Evolutionary conservation across 2,888 invertebrate genomes (phyloP), one percentile per base, ranked within the genome.

Genomic region (Salpingus planirostris): DNA sequence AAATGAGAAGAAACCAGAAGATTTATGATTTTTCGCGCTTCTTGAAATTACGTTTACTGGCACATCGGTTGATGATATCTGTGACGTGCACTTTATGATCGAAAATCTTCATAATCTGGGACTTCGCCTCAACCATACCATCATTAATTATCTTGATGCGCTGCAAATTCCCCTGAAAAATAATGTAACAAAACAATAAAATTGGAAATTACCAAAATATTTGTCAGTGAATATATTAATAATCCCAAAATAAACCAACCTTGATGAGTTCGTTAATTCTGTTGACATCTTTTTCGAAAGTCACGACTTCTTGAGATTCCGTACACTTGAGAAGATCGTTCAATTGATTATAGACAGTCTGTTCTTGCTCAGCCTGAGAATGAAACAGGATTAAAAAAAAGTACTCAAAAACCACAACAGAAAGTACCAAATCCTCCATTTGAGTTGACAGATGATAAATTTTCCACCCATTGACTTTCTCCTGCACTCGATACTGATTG

Each of bases 391-490:
- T 29, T 15, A 33, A 18, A 18, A 18, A 18, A 18, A 18, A 18
- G 8, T 18, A 6, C 5, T 18, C 18, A 5, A 6, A 18, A 18
- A 18, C 18, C 18, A 18, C 5, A 18, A 18, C 8, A 8, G 8
- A 18, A 18, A 18, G 61, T 67, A 90, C 91, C 73, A 93, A 68
- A 62, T 92, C 89, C 55, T 92, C 89, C 80, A 95, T 85, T 69
- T 93, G 92, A 24, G 89, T 81, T 21, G 85, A 85, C 48, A 95
- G 73, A 61, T 92, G 91, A 68, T 87, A 81, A 38, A 95, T 76
- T 68, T 93, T 95, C 95, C 95, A 95, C 1, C 95, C 95, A 48
- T 88, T 87, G 11, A 90, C 79, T 65, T 87, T 89, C 54, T 88
- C 83, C 44, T 85, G 68, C 29, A 92, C 85, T 56, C 87, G 80